These are phyloP conservation scores for Microcebus tavaratra DNA, from an alignment of 2,113 vertebrate species.

Conservation along the genomic window DNA sequence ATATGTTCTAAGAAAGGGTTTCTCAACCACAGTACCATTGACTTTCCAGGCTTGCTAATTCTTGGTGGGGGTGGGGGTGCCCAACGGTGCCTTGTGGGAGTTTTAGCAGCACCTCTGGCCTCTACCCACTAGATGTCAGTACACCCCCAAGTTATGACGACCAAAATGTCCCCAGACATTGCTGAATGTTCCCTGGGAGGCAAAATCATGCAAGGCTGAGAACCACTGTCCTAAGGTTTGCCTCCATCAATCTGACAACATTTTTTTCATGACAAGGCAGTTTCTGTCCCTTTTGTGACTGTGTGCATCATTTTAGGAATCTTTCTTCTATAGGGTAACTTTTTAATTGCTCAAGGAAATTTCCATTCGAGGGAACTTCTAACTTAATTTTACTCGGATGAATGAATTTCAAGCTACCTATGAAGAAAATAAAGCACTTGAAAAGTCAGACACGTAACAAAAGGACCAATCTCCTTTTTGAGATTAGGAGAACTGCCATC, in stretches of 20 bases:
- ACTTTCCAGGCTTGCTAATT: background rate
- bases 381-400: background rate
- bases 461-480: background rate
- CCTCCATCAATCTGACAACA: background rate
- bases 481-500: background rate
- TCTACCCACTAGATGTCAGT: background rate
- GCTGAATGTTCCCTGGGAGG: background rate
- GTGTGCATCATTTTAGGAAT: background rate
- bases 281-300: background rate
- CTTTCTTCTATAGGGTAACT: background rate
- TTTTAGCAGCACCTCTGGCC: background rate
- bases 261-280: background rate
- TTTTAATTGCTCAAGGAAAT: background rate
- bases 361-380: background rate
- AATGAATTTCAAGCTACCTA: background rate
- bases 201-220: background rate
- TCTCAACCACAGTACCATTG: background rate
- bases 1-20: background rate
- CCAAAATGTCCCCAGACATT: background rate
- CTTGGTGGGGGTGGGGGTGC: background rate
- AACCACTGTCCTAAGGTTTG: background rate
- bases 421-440: background rate
- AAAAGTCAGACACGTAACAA: background rate
- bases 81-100: background rate
- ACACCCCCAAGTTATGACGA: background rate